Percentiles rank a stretch among this genome's conserved stretches.
phyloP scores from a whole-genome alignment of 2,797 vertebrate species.

The Merluccius polli region DNA sequence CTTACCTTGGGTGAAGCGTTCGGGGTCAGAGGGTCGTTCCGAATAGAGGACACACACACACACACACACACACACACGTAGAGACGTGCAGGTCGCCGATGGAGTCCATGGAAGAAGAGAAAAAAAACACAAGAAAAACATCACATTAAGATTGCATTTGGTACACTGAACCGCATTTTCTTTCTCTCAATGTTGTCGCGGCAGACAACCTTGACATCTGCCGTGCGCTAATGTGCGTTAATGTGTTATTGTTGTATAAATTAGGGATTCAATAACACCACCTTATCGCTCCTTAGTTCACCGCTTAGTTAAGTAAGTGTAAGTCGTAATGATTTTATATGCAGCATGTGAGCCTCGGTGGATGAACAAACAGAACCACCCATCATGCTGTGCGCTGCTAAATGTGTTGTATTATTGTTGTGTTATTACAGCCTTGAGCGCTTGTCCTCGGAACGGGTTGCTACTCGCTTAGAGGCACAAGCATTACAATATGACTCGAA shows the following conservation, averaged over 20 bases:
- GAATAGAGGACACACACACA: background rate
- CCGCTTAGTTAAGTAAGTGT: background rate
- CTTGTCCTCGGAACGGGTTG: background rate
- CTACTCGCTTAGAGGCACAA: background rate
- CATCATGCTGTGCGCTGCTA: background rate
- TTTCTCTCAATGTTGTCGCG: background rate
- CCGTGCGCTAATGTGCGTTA: background rate
- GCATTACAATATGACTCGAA: background rate
- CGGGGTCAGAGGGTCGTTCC: conserved; percentile 11
- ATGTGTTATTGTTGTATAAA: background rate
- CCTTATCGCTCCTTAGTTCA: background rate
- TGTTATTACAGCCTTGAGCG: background rate
- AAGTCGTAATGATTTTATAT: background rate
- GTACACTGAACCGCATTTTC: background rate
- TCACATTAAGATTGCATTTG: background rate
- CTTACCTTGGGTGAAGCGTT: conserved; percentile 52
- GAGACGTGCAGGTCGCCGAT: conserved; percentile 2
- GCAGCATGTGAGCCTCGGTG: background rate
- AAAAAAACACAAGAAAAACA: conserved; percentile 9
- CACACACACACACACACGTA: too few relatives aligned
- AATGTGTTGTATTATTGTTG: background rate
- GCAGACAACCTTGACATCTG: too few relatives aligned
- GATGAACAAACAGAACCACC: background rate
- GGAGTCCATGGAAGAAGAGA: conserved; percentile 24
- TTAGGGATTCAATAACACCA: too few relatives aligned